Evolutionary conservation across 2,888 invertebrate genomes (phyloP).

Genomic region (Phoenoteleia sp.): DNA sequence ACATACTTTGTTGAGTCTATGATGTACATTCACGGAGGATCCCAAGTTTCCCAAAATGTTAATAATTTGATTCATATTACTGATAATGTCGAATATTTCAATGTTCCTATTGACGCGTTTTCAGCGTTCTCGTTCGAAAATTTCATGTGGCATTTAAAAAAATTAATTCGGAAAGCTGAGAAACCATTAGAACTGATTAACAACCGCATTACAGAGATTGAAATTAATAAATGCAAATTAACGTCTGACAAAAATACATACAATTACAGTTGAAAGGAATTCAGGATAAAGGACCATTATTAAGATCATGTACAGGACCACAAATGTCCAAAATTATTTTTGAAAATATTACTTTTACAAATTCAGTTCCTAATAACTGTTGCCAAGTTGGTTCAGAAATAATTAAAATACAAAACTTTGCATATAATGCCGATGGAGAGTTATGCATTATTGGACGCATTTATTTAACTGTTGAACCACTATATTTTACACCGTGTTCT

Average conservation of each 20-base stretch:
- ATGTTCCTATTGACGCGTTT: constrained; percentile 32
- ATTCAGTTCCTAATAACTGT: constrained; percentile 36
- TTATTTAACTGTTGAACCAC: not conserved
- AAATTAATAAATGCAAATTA: too few species aligned
- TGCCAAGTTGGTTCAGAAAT: too few species aligned
- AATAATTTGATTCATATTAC: constrained; percentile 57
- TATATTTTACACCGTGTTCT: not conserved
- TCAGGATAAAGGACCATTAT: constrained; percentile 26
- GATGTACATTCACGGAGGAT: constrained; percentile 34
- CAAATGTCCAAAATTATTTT: constrained; percentile 2
- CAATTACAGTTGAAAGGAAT: not conserved
- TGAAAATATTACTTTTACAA: too few species aligned
- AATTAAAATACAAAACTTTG: constrained; percentile 23
- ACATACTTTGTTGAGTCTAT: constrained; percentile 44
- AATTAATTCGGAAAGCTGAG: constrained; percentile 15
- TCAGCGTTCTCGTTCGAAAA: constrained; percentile 58
- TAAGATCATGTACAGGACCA: too few species aligned
- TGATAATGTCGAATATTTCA: constrained; percentile 36
- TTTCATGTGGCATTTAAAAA: constrained; percentile 45
- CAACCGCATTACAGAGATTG: not conserved
- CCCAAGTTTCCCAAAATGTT: constrained; percentile 49
- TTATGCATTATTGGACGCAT: not conserved
- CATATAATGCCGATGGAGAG: too few species aligned
- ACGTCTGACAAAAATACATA: too few species aligned
- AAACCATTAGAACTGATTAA: constrained; percentile 13